Evolutionary conservation across 35 echinoderm and acorn worm genomes (phyloP).

Genomic region (Lytechinus pictus): DNA sequence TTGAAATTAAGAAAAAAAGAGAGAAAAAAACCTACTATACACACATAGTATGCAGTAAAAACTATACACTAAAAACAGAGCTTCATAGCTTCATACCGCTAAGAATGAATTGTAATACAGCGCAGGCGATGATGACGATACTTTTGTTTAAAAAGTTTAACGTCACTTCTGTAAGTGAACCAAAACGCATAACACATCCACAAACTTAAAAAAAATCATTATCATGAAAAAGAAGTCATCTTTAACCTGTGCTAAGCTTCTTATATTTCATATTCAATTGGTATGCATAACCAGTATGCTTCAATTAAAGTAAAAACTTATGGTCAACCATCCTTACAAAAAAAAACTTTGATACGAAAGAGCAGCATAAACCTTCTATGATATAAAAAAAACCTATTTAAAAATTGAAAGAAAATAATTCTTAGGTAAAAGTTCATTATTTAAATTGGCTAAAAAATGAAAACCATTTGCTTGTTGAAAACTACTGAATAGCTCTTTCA

Average conservation of each 20-base stretch:
- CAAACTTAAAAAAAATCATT: background rate
- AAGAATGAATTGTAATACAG: conserved; percentile 30
- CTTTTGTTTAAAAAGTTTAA: background rate
- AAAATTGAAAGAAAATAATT: background rate
- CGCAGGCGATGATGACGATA: conserved; percentile 40
- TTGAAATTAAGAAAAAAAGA: background rate
- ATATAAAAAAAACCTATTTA: background rate
- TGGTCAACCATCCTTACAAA: background rate
- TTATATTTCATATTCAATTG: background rate
- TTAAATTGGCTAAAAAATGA: background rate
- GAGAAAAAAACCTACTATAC: background rate
- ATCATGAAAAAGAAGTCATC: background rate
- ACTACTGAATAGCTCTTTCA: background rate
- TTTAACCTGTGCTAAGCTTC: background rate
- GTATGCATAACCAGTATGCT: background rate
- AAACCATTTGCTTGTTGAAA: background rate
- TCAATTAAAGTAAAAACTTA: background rate
- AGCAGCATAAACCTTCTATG: background rate
- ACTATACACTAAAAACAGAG: conserved; percentile 12
- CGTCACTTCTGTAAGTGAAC: background rate
- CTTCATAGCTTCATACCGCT: background rate
- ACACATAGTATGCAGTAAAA: background rate
- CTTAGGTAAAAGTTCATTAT: background rate
- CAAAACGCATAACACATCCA: background rate
- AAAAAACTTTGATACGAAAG: background rate